Evolutionary conservation across 2,888 invertebrate genomes (phyloP).

Genomic region (Dorcus parallelipipedus): DNA sequence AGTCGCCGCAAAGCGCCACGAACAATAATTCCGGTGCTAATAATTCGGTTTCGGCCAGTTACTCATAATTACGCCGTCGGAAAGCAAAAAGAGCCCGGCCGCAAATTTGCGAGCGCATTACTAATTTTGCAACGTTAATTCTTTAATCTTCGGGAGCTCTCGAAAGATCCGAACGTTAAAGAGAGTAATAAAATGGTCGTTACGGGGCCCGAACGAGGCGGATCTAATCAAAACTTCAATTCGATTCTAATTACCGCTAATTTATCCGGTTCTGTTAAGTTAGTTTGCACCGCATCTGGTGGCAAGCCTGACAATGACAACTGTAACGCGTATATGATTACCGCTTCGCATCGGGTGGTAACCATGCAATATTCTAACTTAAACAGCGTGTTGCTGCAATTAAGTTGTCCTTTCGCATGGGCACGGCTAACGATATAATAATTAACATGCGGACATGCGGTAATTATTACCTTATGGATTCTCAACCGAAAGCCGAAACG

Average conservation of each 20-base stretch:
- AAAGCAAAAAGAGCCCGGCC: not conserved
- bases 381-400: conserved; percentile 7
- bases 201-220: conserved; percentile 32
- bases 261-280: conserved; percentile 33
- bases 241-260: conserved; percentile 42
- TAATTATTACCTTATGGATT: conserved; percentile 1
- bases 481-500: no score
- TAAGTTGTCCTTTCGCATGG: conserved; percentile 9
- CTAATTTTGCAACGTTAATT: no score
- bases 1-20: conserved; percentile 22
- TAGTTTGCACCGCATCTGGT: conserved; percentile 28
- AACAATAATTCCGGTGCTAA: conserved; percentile 18
- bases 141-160: no score
- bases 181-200: conserved; percentile 35
- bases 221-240: conserved; percentile 43
- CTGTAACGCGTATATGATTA: conserved; percentile 38
- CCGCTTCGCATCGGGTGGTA: conserved; percentile 19
- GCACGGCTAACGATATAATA: conserved; percentile 9
- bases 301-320: conserved; percentile 37
- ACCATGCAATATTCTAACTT: conserved; percentile 10
- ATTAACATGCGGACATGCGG: conserved; percentile 8
- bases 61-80: conserved; percentile 9
- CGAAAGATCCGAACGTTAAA: no score
- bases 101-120: not conserved
- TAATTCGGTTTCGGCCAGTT: conserved; percentile 17